A percentile compares a stretch with the other conserved stretches of the same genome.
phyloP scores from a whole-genome alignment of 30 jellyfish, hydroid and myxozoan species.

The Cassiopea andromeda region DNA sequence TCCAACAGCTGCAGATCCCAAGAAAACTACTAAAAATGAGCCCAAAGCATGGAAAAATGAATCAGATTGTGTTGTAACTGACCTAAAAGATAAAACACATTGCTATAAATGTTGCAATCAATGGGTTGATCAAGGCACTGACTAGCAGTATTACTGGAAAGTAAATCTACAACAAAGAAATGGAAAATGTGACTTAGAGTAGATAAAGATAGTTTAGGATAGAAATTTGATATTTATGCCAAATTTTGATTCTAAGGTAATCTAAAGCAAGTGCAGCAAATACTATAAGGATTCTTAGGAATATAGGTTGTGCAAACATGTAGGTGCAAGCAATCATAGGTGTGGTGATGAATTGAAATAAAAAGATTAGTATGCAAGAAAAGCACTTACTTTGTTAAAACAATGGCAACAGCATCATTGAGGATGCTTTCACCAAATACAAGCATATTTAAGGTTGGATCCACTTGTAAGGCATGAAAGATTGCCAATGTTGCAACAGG shows the following conservation, averaged over 20 bases:
- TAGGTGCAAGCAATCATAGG: too few species aligned
- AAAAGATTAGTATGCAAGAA: not conserved
- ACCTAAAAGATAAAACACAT: constrained; percentile 39
- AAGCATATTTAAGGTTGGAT: constrained; percentile 94
- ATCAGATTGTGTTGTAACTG: constrained; percentile 77
- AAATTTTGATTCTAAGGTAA: too few species aligned
- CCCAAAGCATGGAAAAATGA: constrained; percentile 75
- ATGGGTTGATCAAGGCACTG: too few species aligned
- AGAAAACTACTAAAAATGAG: constrained; percentile 75
- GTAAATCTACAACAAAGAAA: too few species aligned
- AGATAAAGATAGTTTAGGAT: too few species aligned
- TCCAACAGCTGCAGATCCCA: constrained; percentile 96
- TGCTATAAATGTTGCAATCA: not conserved
- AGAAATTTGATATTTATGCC: too few species aligned
- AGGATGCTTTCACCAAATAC: constrained; percentile 98
- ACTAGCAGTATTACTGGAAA: too few species aligned
- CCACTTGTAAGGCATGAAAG: constrained; percentile 95
- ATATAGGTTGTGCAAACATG: too few species aligned
- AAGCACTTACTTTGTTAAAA: constrained; percentile 83
- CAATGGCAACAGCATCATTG: constrained; percentile 99
- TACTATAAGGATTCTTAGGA: too few species aligned
- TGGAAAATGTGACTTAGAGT: too few species aligned
- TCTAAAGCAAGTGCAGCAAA: too few species aligned
- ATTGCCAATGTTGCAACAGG: constrained; percentile 99
- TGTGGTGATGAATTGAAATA: not conserved